Evolutionary conservation across 2,113 vertebrate species (phyloP).

Genomic region (Leptodactylus fuscus): DNA sequence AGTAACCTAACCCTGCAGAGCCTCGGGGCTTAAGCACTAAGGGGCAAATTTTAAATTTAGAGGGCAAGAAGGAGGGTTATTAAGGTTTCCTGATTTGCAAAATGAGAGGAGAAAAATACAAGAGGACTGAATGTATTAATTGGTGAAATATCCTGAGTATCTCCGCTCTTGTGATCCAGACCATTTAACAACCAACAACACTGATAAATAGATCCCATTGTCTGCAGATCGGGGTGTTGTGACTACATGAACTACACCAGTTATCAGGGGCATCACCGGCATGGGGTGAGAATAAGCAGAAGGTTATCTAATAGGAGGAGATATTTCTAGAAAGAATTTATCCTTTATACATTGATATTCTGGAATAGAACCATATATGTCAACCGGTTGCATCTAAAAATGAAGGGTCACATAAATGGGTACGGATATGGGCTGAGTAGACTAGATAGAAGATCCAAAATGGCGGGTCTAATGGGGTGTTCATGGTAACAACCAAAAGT

Average conservation of each 20-base stretch:
- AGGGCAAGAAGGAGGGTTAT: constrained; percentile 40
- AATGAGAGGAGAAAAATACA: background rate
- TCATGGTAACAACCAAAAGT: no score
- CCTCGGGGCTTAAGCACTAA: constrained; percentile 40
- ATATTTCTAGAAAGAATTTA: background rate
- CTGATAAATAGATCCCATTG: constrained; percentile 13
- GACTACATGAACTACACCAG: no score
- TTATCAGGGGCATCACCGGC: background rate
- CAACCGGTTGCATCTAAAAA: no score
- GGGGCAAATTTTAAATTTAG: constrained; percentile 51
- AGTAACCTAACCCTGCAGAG: constrained; percentile 44
- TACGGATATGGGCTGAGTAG: no score
- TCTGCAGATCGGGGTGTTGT: background rate
- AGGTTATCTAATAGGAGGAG: background rate
- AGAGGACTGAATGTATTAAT: constrained; percentile 10
- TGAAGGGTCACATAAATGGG: no score
- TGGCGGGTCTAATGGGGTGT: no score
- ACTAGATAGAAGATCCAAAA: no score
- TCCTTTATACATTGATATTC: background rate
- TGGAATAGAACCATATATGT: background rate
- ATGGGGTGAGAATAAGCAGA: background rate
- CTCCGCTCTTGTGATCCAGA: constrained; percentile 14
- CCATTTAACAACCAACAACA: constrained; percentile 16
- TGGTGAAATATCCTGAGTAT: constrained; percentile 29
- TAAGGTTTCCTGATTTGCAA: constrained; percentile 33